These are phyloP conservation scores for Caenorhabditis brenneri DNA, from an alignment of 1,140 invertebrate genomes.

Conservation along the genomic window DNA sequence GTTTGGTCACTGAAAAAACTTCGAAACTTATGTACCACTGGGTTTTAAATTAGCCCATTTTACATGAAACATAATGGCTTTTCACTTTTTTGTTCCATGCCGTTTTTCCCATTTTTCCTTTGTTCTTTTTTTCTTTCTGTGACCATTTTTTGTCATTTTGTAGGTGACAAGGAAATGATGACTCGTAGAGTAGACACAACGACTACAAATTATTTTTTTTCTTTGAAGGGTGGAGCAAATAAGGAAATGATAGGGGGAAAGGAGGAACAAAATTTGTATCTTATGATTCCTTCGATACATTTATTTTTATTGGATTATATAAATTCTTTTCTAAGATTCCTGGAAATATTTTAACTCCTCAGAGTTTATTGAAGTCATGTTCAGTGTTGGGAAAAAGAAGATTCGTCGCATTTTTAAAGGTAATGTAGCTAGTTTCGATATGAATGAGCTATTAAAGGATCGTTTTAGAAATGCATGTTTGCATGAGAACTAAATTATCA, in stretches of 20 bases:
- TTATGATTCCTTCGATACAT: background rate
- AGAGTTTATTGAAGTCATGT: too few species aligned
- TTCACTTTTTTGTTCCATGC: constrained; percentile 7
- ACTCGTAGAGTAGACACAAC: background rate
- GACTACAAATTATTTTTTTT: background rate
- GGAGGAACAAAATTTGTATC: background rate
- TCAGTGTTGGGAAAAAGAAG: too few species aligned
- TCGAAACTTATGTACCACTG: background rate
- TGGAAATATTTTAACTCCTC: too few species aligned
- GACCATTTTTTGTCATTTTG: background rate
- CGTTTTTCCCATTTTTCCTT: too few species aligned
- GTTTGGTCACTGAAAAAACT: background rate
- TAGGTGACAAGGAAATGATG: background rate
- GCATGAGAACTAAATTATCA: too few species aligned
- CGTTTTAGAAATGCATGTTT: too few species aligned
- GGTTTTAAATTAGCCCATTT: constrained; percentile 32
- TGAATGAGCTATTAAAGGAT: too few species aligned
- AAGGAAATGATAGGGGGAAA: background rate
- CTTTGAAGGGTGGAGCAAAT: background rate
- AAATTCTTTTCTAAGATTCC: too few species aligned
- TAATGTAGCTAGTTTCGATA: too few species aligned
- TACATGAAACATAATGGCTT: constrained; percentile 17
- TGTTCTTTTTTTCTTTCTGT: background rate
- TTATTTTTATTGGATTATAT: too few species aligned
- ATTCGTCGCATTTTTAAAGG: too few species aligned